Conservation (phyloP, 2,113 vertebrate species). For the Ovis canadensis region DNA sequence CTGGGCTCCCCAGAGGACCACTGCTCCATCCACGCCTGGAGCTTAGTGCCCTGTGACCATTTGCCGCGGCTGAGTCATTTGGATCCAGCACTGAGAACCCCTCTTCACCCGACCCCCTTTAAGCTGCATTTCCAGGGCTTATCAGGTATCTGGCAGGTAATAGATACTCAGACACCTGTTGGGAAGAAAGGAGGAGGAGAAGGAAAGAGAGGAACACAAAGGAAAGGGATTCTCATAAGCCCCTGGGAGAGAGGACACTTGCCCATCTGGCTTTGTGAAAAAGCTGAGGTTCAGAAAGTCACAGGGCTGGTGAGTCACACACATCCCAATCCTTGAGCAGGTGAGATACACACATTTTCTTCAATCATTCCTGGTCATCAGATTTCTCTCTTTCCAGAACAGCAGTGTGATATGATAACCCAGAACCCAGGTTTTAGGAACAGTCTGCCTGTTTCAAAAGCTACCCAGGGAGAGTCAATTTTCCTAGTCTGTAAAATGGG, state of each 20-base stretch:
- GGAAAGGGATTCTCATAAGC: background rate
- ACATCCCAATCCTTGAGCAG: background rate
- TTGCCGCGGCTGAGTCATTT: background rate
- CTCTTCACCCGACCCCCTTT: rapidly evolving
- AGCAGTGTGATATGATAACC: background rate
- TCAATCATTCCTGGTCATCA: background rate
- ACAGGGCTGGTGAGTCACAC: background rate
- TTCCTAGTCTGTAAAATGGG: background rate
- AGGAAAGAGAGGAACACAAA: background rate
- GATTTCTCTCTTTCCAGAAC: background rate
- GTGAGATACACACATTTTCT: background rate
- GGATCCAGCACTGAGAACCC: background rate
- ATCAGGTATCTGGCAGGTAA: background rate
- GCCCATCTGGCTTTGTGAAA: background rate
- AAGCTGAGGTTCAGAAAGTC: background rate
- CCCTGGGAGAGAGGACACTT: background rate
- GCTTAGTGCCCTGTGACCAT: background rate
- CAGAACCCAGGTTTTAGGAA: background rate
- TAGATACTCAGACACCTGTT: background rate
- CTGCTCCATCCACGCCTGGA: background rate
- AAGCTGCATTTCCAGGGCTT: background rate
- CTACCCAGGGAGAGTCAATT: background rate
- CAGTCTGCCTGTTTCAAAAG: background rate
- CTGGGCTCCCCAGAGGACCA: background rate
- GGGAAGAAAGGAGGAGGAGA: background rate